phyloP scores from a whole-genome alignment of 2,113 vertebrate genomes.

The Alethe diademata region DNA sequence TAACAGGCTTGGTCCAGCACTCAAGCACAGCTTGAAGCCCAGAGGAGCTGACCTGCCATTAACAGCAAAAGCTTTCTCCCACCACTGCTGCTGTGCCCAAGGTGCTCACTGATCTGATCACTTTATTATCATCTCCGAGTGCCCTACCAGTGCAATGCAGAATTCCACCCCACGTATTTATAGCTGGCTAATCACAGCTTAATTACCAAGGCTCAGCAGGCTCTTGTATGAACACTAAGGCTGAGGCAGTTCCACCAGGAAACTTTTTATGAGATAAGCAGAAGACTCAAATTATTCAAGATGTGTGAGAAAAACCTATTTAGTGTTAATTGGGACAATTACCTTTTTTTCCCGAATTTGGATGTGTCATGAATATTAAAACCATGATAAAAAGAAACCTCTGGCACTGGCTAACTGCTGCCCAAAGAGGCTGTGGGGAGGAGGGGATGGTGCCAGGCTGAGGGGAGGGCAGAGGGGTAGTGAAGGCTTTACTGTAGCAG shows the following conservation, averaged over 20 bases:
- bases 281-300: constrained; percentile 74
- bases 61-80: background rate
- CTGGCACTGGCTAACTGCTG: background rate
- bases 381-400: background rate
- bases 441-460: background rate
- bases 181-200: constrained; percentile 77
- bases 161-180: constrained; percentile 54
- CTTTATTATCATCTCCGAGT: background rate
- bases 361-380: constrained; percentile 45
- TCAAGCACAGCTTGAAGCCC: fast-evolving
- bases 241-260: constrained; percentile 64
- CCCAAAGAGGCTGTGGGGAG: background rate
- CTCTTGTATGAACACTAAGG: constrained; percentile 44
- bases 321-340: constrained; percentile 61
- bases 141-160: constrained; percentile 28
- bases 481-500: fast-evolving
- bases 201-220: constrained; percentile 76
- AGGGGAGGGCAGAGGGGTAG: background rate
- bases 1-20: fast-evolving
- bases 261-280: constrained; percentile 77
- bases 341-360: constrained; percentile 33
- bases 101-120: background rate
- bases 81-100: background rate
- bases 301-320: constrained; percentile 60
- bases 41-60: background rate